Percentiles rank a stretch among this genome's conserved stretches.
Conservation (phyloP, 2,888 invertebrate species). For the Clusia tigrina region DNA sequence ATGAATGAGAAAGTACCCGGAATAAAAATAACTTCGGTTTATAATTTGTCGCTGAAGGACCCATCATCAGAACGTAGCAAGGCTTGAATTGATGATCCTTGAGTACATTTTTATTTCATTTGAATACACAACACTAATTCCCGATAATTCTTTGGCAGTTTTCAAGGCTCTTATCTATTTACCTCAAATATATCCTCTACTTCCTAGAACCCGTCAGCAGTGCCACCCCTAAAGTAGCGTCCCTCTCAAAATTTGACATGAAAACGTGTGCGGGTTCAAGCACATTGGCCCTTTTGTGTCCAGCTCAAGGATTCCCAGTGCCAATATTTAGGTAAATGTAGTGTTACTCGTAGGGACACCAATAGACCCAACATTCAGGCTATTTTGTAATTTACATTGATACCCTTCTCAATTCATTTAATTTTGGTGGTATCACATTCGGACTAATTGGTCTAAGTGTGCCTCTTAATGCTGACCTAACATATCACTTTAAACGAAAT, state of each 20-base stretch:
- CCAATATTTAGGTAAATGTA: constrained; percentile 67
- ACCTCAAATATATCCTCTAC: constrained; percentile 21
- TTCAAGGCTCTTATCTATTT: constrained; percentile 12
- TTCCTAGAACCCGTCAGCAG: constrained; percentile 74
- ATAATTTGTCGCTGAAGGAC: too few species aligned
- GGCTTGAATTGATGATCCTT: too few species aligned
- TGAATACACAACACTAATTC: too few species aligned
- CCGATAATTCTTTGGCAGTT: constrained; percentile 34
- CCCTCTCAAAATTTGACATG: constrained; percentile 63
- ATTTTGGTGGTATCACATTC: background rate
- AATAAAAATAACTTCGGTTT: too few species aligned
- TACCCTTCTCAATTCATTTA: background rate
- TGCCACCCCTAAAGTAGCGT: constrained; percentile 73
- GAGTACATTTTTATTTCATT: too few species aligned
- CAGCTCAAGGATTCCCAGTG: constrained; percentile 69
- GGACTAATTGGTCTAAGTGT: too few species aligned
- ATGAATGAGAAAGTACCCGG: too few species aligned
- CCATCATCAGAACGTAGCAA: too few species aligned
- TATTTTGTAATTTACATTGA: constrained; percentile 7
- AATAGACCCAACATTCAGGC: constrained; percentile 34
- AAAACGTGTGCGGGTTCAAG: constrained; percentile 47
- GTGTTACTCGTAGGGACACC: too few species aligned
- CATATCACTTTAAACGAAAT: too few species aligned
- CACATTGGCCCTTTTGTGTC: constrained; percentile 59
- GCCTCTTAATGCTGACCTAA: too few species aligned